These are phyloP conservation scores for Miltochrista miniata DNA, from an alignment of 2,888 invertebrate species.

Conservation along the genomic window DNA sequence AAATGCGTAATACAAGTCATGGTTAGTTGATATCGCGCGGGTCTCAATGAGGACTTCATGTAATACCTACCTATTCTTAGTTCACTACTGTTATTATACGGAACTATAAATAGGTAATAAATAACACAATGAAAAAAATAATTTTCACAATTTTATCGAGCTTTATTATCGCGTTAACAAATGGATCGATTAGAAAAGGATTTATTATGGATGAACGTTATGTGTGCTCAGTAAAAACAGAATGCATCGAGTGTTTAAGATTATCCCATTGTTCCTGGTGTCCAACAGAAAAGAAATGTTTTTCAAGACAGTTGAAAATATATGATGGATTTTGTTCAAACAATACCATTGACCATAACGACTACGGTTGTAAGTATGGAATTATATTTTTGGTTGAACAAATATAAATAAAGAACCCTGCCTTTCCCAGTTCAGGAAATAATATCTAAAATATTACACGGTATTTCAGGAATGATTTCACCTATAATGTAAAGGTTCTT, in stretches of 20 bases:
- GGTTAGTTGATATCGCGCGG: constrained; percentile 54
- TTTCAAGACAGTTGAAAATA: constrained; percentile 48
- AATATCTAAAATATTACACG: too few species aligned
- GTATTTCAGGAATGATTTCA: too few species aligned
- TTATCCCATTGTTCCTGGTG: constrained; percentile 75
- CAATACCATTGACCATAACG: constrained; percentile 49
- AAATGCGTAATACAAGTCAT: constrained; percentile 56
- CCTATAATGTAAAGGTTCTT: too few species aligned
- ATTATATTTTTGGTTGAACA: too few species aligned
- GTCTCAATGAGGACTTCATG: background rate
- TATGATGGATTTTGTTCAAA: constrained; percentile 54
- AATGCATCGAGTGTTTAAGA: constrained; percentile 65
- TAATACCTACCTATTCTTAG: constrained; percentile 6
- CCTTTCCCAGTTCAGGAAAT: too few species aligned
- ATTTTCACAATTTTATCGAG: constrained; percentile 24
- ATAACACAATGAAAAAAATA: constrained; percentile 31
- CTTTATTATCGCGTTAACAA: constrained; percentile 30
- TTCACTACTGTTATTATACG: constrained; percentile 3
- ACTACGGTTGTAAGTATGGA: constrained; percentile 58
- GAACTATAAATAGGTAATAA: constrained; percentile 1
- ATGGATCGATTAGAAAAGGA: constrained; percentile 26
- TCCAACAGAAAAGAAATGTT: constrained; percentile 58
- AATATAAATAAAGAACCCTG: too few species aligned
- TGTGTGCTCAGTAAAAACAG: constrained; percentile 65
- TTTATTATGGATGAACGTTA: constrained; percentile 57